Percentiles rank a stretch among this genome's conserved stretches.
phyloP scores from a whole-genome alignment of 2,113 vertebrate genomes.

The Crotophaga sulcirostris region DNA sequence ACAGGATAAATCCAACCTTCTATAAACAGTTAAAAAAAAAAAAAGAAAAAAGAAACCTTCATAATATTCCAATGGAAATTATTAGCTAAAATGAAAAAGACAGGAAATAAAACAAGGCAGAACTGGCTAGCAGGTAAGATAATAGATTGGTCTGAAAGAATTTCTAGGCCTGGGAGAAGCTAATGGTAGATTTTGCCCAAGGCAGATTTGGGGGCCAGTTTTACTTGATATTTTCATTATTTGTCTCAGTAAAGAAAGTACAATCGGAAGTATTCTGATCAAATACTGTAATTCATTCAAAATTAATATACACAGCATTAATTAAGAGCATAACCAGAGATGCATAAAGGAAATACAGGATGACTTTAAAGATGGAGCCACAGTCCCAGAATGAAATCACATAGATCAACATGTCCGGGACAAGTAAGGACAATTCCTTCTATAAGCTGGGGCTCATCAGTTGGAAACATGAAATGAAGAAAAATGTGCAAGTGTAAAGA shows the following conservation, averaged over 20 bases:
- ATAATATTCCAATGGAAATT: neutral
- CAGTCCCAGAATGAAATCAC: neutral
- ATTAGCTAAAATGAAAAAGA: neutral
- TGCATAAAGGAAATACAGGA: neutral
- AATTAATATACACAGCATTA: neutral
- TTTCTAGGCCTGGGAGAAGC: neutral
- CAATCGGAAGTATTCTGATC: neutral
- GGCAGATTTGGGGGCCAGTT: neutral
- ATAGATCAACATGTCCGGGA: neutral
- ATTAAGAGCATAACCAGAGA: neutral
- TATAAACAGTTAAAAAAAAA: neutral
- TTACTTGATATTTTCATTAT: neutral
- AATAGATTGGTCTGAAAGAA: neutral
- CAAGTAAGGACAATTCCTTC: neutral
- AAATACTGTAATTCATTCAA: neutral
- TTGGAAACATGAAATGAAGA: neutral
- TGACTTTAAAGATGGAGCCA: neutral
- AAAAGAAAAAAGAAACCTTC: neutral
- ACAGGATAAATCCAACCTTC: neutral
- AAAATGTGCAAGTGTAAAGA: neutral
- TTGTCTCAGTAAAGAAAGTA: neutral
- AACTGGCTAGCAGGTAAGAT: neutral
- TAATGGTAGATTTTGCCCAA: neutral
- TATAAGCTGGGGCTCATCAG: neutral
- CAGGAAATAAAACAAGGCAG: neutral